Conservation (phyloP, 2,797 vertebrate species). For the Lepilemur ruficaudatus region DNA sequence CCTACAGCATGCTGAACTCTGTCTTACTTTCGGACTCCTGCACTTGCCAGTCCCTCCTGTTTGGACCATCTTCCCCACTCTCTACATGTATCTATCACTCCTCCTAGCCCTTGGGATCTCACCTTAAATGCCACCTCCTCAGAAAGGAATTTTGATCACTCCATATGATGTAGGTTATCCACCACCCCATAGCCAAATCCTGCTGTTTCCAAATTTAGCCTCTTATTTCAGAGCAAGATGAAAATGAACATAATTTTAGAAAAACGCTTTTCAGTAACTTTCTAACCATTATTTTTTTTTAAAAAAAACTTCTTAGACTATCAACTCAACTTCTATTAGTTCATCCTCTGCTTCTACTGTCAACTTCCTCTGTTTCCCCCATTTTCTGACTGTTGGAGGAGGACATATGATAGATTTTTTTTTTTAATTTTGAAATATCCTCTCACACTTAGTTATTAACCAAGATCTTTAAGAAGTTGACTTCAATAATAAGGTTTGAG, state of each 20-base stretch:
- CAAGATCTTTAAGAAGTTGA: not conserved
- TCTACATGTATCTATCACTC: not conserved
- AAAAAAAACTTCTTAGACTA: not conserved
- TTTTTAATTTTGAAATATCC: not conserved
- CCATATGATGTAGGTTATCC: not conserved
- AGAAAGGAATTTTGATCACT: not conserved
- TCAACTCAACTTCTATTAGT: not conserved
- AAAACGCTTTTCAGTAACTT: not conserved
- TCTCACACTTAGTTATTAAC: not conserved
- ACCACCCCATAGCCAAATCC: not conserved
- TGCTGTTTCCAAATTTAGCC: not conserved
- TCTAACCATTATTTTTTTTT: not conserved
- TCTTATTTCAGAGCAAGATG: not conserved
- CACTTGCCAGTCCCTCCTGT: not conserved
- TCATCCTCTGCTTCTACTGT: not conserved
- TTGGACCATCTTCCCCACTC: not conserved
- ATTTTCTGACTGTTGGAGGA: not conserved
- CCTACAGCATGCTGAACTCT: not conserved
- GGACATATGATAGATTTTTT: not conserved
- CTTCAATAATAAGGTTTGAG: not conserved
- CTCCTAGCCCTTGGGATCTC: not conserved
- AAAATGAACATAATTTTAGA: not conserved
- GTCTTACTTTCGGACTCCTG: not conserved
- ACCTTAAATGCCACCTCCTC: not conserved
- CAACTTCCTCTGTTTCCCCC: not conserved